A percentile compares a stretch with the other conserved stretches of the same genome.
Conservation (phyloP, 2,888 invertebrate genomes). For the Molorchus minor region DNA sequence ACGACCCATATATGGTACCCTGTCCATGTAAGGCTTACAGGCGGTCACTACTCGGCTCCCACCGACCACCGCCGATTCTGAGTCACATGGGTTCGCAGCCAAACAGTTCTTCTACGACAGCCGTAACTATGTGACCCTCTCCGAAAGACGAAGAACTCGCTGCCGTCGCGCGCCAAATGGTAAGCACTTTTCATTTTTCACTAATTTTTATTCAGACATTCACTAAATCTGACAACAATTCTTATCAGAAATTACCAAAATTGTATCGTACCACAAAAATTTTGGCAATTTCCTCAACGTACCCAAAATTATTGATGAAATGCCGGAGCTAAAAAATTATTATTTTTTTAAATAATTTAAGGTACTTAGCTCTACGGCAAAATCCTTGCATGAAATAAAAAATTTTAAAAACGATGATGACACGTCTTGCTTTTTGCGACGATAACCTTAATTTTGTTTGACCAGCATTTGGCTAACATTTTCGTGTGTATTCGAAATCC, state of each 20-base stretch:
- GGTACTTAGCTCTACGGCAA: too few relatives aligned
- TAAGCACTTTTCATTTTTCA: constrained; percentile 34
- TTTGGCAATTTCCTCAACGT: too few relatives aligned
- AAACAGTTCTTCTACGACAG: constrained; percentile 55
- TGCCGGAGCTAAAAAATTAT: too few relatives aligned
- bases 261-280: neutral
- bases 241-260: neutral
- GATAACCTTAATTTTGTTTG: too few relatives aligned
- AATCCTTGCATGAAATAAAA: too few relatives aligned
- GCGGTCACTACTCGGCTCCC: constrained; percentile 45
- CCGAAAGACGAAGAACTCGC: constrained; percentile 27
- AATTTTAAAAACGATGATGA: too few relatives aligned
- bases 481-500: constrained; percentile 14
- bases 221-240: neutral
- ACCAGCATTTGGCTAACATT: constrained; percentile 4
- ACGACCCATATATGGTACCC: constrained; percentile 56
- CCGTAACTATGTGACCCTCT: constrained; percentile 42
- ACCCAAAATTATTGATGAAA: too few relatives aligned
- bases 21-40: constrained; percentile 58
- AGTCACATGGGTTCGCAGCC: constrained; percentile 51
- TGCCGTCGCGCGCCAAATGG: constrained; percentile 34
- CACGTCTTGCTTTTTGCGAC: too few relatives aligned
- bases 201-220: neutral
- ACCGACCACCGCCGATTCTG: constrained; percentile 52
- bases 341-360: too few relatives aligned